These are phyloP conservation scores for Zootoca vivipara DNA, from an alignment of 2,113 vertebrate species.

Conservation along the genomic window DNA sequence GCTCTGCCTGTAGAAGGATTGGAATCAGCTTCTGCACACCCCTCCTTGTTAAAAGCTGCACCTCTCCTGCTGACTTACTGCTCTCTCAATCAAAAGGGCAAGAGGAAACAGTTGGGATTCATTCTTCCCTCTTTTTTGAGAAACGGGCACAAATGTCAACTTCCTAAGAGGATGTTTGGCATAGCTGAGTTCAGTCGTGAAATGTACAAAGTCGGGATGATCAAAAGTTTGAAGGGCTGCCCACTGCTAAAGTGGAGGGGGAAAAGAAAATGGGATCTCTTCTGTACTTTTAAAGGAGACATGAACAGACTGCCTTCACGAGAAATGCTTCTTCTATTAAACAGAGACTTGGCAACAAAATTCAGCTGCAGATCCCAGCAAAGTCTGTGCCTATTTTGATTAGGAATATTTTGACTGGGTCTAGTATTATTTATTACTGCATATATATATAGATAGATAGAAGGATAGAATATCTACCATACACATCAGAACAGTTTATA, in stretches of 20 bases:
- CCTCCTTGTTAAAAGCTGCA: conserved; percentile 74
- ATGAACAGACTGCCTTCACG: conserved; percentile 61
- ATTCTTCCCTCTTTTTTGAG: conserved; percentile 73
- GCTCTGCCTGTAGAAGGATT: conserved; percentile 64
- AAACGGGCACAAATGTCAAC: conserved; percentile 80
- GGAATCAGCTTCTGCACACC: conserved; percentile 61
- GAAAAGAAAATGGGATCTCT: conserved; percentile 71
- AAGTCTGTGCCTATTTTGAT: conserved; percentile 39
- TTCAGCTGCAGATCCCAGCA: conserved; percentile 22
- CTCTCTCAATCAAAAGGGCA: conserved; percentile 82
- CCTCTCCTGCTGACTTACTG: conserved; percentile 78
- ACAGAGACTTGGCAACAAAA: conserved; percentile 48
- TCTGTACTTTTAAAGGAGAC: conserved; percentile 75
- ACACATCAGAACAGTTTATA: background rate
- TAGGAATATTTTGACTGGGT: background rate
- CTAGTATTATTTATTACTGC: background rate
- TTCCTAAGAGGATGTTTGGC: conserved; percentile 81
- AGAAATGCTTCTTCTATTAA: conserved; percentile 61
- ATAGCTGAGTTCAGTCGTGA: conserved; percentile 78
- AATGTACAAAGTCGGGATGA: conserved; percentile 77
- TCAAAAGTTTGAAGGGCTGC: conserved; percentile 80
- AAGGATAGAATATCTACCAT: background rate
- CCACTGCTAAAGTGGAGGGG: conserved; percentile 76
- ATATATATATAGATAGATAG: background rate
- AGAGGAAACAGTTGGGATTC: conserved; percentile 75